phyloP scores from a whole-genome alignment of 2,888 invertebrate genomes.

The Halictus quadricinctus region DNA sequence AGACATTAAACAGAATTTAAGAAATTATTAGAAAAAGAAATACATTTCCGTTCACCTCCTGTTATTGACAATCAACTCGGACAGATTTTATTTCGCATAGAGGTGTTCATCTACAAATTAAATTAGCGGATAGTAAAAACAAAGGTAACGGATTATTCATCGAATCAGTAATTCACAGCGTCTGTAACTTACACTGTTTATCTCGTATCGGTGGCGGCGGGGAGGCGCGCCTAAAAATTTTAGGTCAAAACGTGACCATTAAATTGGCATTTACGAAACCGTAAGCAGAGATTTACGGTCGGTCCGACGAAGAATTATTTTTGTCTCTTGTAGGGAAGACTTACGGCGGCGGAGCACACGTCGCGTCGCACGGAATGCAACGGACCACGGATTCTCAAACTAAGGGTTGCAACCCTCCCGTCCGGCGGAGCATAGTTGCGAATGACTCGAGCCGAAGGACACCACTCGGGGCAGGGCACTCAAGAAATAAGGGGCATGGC shows the following conservation, averaged over 20 bases:
- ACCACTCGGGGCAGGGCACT: constrained; percentile 19
- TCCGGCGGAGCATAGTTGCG: constrained; percentile 14
- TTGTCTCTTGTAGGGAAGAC: constrained; percentile 20
- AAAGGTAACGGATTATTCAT: neutral
- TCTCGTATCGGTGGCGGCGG: neutral
- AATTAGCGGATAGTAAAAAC: neutral
- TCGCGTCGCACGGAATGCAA: constrained; percentile 37
- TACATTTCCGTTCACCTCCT: neutral
- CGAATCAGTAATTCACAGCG: neutral
- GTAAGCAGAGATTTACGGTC: constrained; percentile 27
- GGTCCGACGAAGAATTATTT: constrained; percentile 41
- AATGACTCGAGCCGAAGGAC: constrained; percentile 32
- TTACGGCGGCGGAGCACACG: constrained; percentile 20
- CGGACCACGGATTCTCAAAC: constrained; percentile 39
- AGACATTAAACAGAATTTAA: too few species aligned
- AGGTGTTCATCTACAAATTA: neutral
- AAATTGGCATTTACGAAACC: constrained; percentile 10
- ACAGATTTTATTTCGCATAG: neutral
- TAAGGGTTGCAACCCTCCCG: neutral
- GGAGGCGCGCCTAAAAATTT: neutral
- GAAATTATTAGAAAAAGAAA: neutral
- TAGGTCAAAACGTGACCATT: constrained; percentile 8
- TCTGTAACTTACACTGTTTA: neutral
- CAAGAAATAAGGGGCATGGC: constrained; percentile 22
- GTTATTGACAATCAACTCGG: too few species aligned